Evolutionary conservation across 2,113 vertebrate genomes (phyloP).

Genomic region (Toxostoma redivivum): DNA sequence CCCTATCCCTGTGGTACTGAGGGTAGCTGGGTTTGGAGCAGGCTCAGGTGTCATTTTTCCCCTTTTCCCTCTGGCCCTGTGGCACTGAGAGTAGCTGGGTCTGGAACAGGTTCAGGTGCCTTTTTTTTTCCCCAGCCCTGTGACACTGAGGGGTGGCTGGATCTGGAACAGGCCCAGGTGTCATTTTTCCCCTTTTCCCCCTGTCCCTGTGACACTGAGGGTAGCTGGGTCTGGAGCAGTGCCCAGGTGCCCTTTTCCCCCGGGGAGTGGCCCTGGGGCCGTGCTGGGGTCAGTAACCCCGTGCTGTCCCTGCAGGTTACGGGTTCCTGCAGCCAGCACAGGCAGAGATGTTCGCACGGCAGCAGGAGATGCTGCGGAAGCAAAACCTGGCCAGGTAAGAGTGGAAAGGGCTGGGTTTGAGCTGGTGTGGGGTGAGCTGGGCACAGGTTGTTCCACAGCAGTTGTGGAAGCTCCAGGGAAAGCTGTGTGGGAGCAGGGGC

Average conservation of each 20-base stretch:
- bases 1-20: too few relatives aligned
- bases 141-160: too few relatives aligned
- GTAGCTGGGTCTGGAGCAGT: too few relatives aligned
- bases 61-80: neutral
- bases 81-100: neutral
- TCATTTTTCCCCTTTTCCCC: neutral
- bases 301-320: constrained; percentile 75
- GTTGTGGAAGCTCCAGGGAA: too few relatives aligned
- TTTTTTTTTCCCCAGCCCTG: neutral
- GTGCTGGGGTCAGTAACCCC: neutral
- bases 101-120: neutral
- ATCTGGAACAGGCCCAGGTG: neutral
- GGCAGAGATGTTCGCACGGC: constrained; percentile 91
- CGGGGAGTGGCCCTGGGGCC: neutral
- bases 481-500: too few relatives aligned
- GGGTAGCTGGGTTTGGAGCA: too few relatives aligned
- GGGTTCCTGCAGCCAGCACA: constrained; percentile 91
- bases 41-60: too few relatives aligned
- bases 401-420: accelerated
- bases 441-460: too few relatives aligned
- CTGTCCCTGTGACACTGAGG: too few relatives aligned
- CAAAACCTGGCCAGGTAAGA: constrained; percentile 91
- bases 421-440: neutral
- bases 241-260: too few relatives aligned
- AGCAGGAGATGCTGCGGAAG: constrained; percentile 94